Percentiles rank a stretch among this genome's conserved stretches.
These are phyloP conservation scores for Phasianus colchicus DNA, from an alignment of 2,113 vertebrate species.

Conservation along the genomic window DNA sequence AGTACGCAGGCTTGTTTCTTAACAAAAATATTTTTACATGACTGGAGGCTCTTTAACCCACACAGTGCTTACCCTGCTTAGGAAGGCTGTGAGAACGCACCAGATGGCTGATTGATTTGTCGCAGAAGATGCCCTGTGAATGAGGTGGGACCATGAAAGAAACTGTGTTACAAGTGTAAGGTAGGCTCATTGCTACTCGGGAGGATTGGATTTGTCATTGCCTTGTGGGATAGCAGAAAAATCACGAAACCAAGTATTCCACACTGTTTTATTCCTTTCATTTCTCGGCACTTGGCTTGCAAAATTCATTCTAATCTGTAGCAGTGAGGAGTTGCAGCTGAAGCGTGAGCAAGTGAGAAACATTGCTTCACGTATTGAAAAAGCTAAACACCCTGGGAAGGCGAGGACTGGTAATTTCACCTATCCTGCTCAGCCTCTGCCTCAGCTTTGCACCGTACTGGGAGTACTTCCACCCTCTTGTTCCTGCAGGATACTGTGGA, in stretches of 20 bases:
- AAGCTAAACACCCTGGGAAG: neutral
- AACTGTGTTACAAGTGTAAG: neutral
- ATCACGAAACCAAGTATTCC: neutral
- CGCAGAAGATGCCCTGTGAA: neutral
- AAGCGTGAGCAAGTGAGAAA: neutral
- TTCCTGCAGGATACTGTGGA: slow-evolving; percentile 1
- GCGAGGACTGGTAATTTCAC: neutral
- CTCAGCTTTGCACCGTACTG: neutral
- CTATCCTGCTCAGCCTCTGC: neutral
- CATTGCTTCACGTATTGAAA: neutral
- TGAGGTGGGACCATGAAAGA: neutral
- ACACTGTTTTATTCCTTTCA: rapidly evolving
- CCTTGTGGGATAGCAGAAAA: neutral
- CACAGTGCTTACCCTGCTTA: neutral
- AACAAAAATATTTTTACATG: neutral
- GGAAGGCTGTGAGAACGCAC: neutral
- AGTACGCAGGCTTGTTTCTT: neutral
- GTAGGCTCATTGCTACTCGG: neutral
- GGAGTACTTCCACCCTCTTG: slow-evolving; percentile 9
- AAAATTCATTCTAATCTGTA: neutral
- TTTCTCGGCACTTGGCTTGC: neutral
- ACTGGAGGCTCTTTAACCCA: neutral
- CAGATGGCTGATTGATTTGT: neutral
- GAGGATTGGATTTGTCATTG: neutral
- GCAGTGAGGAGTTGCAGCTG: neutral